Percentiles rank a stretch among this genome's conserved stretches.
These are phyloP conservation scores for Eidolon dupreanum DNA, from an alignment of 2,797 vertebrate genomes.

Conservation along the genomic window DNA sequence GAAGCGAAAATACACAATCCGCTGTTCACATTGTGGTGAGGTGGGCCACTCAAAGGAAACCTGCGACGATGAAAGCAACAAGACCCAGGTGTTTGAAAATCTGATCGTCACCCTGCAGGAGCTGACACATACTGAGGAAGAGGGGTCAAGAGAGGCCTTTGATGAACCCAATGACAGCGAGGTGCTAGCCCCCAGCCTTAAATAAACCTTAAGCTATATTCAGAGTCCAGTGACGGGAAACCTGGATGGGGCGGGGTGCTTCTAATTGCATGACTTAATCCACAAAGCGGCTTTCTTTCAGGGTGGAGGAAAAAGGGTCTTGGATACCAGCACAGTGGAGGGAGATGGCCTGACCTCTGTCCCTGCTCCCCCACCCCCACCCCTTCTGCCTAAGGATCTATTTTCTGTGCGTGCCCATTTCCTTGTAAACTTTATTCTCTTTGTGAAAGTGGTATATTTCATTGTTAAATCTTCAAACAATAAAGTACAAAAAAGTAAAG, in stretches of 20 bases:
- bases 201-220: background rate
- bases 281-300: slow-evolving; percentile 30
- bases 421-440: slow-evolving; percentile 52
- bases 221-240: background rate
- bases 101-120: slow-evolving; percentile 74
- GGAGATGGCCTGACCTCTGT: background rate
- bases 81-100: slow-evolving; percentile 71
- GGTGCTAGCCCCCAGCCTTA: background rate
- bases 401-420: slow-evolving; percentile 29
- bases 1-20: slow-evolving; percentile 54
- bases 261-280: slow-evolving; percentile 62
- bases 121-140: slow-evolving; percentile 49
- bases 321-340: background rate
- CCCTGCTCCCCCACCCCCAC: background rate
- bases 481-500: slow-evolving; percentile 32
- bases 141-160: background rate
- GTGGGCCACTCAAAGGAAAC: slow-evolving; percentile 66
- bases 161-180: background rate
- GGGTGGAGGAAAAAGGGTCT: background rate
- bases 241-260: background rate
- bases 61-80: slow-evolving; percentile 52
- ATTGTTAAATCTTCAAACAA: slow-evolving; percentile 18
- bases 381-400: background rate
- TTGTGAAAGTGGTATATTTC: slow-evolving; percentile 52
- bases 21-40: slow-evolving; percentile 46